A percentile compares a stretch with the other conserved stretches of the same genome.
Evolutionary conservation across 2,113 vertebrate species (phyloP).

Genomic region (Sclerurus mexicanus): DNA sequence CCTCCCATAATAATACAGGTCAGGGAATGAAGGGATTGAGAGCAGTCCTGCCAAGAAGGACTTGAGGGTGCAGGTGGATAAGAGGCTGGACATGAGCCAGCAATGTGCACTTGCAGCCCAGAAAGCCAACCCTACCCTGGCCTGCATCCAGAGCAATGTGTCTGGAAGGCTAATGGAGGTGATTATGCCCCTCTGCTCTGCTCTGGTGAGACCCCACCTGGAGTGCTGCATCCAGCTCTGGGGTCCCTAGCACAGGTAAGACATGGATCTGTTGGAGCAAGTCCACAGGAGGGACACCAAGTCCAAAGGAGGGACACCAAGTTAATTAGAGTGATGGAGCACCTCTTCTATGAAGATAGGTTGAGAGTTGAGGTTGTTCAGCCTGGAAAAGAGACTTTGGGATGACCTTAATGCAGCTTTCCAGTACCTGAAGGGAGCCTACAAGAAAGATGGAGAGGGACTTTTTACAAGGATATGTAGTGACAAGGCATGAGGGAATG

Average conservation of each 20-base stretch:
- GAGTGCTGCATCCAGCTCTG: background rate
- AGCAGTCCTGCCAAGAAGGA: background rate
- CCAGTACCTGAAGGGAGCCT: background rate
- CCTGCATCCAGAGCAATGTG: background rate
- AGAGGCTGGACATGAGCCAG: background rate
- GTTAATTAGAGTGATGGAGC: background rate
- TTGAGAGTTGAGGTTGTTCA: background rate
- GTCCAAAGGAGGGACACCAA: background rate
- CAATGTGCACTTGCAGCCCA: background rate
- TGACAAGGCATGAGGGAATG: background rate
- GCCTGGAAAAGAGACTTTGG: background rate
- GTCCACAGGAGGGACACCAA: background rate
- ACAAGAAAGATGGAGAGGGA: background rate
- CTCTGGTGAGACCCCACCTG: background rate
- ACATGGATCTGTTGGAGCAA: accelerated
- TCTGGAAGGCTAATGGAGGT: background rate
- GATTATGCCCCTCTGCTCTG: background rate
- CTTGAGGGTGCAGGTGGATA: background rate
- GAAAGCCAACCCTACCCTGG: background rate
- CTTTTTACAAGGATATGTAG: background rate
- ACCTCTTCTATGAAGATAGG: background rate
- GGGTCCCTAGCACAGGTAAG: background rate
- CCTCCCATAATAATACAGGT: background rate
- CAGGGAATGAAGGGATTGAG: background rate
- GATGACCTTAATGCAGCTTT: background rate